Base-by-base conservation (phyloP, 2,888 invertebrate genomes). In the Torymus auratus region DNA sequence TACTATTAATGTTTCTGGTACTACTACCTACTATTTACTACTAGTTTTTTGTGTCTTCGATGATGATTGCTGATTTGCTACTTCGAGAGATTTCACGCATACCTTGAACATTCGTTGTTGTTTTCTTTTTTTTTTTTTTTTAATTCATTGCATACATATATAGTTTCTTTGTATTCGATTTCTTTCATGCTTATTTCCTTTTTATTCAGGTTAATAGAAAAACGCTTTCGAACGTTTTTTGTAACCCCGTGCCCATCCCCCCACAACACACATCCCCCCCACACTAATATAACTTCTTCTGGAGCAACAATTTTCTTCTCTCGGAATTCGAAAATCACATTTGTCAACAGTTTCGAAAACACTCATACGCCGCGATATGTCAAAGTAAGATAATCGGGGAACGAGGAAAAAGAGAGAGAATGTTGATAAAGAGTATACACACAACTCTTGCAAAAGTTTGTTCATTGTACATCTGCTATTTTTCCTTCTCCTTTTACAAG, bases 31-130 rank as follows among this genome's bases (percentile, higher is more conserved):
- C 84, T 85, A 84, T 83, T 85, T 81, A 84, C 83, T 85, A 84
- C 84, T 87, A 85, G 83, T 86, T 85, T 88, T 87, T 88, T 88
- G 87, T 87, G 88, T 89, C 86, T 88, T 88, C 86, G 88, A 88
- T 88, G 85, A 88, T 86, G 84, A 87, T 86, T 86, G 86, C 85
- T 86, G 83, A 84, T 85, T 85, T 83, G 83, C 83, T 84, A 83
- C 81, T 82, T 84, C 81, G 83, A 84, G 83, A 80, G 82, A 82
- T 84, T 83, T 83, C 81, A 81, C 56, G 77, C 73, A 77, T 70
- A 82, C 76, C 76, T 79, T 76, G 73, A 78, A 71, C 41, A 74
- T 70, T 76, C 76, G 60, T 76, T 74, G 62, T 67, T 80, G 60
- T 70, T 80, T 68, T 70, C 60, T 28, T 69, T 56, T 69, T 64